phyloP scores from a whole-genome alignment of 2,888 invertebrate species.

The Yponomeuta cagnagella region DNA sequence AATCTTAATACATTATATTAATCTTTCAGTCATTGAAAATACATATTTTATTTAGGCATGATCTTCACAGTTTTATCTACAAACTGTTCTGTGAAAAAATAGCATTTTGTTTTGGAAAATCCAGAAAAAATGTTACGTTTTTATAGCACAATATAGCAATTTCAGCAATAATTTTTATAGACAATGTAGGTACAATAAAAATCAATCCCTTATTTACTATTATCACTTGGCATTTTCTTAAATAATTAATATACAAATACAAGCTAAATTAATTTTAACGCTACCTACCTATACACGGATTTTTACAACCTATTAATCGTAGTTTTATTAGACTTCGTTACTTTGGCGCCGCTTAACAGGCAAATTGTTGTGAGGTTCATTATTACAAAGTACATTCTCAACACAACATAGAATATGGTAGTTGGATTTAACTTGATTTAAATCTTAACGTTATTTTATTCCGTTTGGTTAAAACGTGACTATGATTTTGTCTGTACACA shows the following conservation, averaged over 20 bases:
- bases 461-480: background rate
- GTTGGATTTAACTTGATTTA: background rate
- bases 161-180: constrained; percentile 36
- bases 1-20: constrained; percentile 58
- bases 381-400: background rate
- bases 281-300: constrained; percentile 50
- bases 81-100: constrained; percentile 58
- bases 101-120: constrained; percentile 25
- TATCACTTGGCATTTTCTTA: constrained; percentile 70
- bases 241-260: constrained; percentile 39
- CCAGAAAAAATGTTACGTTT: background rate
- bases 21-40: constrained; percentile 59
- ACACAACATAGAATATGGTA: background rate
- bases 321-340: constrained; percentile 56
- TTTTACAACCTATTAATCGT: constrained; percentile 61
- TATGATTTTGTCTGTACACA: background rate
- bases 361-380: constrained; percentile 24
- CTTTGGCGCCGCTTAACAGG: constrained; percentile 64
- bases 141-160: constrained; percentile 53
- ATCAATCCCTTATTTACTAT: constrained; percentile 63
- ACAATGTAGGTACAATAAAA: constrained; percentile 30
- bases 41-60: constrained; percentile 36
- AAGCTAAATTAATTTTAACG: constrained; percentile 24
- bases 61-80: constrained; percentile 36
- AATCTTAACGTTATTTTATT: background rate